Evolutionary conservation across 2,797 vertebrate genomes (phyloP).

Genomic region (Carcharodon carcharias): DNA sequence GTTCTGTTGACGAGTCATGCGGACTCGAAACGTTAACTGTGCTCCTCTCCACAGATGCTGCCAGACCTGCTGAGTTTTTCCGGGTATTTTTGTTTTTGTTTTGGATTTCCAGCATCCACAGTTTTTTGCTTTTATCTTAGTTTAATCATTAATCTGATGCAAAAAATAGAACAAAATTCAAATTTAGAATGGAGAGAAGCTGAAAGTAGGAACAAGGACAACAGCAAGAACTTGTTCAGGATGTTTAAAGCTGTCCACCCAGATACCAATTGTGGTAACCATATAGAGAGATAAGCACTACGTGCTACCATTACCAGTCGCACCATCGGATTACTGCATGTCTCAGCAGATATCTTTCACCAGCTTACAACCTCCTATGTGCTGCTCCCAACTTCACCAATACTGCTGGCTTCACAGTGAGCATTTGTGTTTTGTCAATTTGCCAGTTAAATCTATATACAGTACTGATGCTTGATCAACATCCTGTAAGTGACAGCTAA

Average conservation of each 20-base stretch:
- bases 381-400: background rate
- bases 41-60: too few species aligned
- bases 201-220: background rate
- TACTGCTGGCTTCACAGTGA: background rate
- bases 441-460: background rate
- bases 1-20: too few species aligned
- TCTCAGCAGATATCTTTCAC: background rate
- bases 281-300: background rate
- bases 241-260: background rate
- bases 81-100: too few species aligned
- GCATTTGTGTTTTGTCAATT: background rate
- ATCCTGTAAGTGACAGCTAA: background rate
- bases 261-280: background rate
- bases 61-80: too few species aligned
- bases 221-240: background rate
- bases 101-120: too few species aligned
- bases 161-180: background rate
- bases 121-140: background rate
- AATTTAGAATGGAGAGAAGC: background rate
- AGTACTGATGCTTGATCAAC: background rate
- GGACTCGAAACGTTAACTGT: too few species aligned
- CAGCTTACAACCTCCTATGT: background rate
- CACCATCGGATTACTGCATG: background rate
- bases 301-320: background rate
- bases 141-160: background rate